Evolutionary conservation across 2,113 vertebrate species (phyloP).

Genomic region (Callopanchax toddi): DNA sequence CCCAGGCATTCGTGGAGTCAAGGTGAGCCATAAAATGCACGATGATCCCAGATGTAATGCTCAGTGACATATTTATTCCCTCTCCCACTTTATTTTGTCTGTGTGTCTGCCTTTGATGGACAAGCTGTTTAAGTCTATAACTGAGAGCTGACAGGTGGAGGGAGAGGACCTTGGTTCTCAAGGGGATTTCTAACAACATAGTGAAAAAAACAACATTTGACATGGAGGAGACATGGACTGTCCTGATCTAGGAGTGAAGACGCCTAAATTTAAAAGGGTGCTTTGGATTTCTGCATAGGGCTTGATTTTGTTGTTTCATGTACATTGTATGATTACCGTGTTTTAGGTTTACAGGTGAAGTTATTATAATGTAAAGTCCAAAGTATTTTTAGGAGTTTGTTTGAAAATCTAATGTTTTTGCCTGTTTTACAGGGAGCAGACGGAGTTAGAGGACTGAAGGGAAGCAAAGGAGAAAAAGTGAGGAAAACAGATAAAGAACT

Average conservation of each 20-base stretch:
- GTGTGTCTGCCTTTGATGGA: conserved; percentile 43
- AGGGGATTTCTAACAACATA: conserved; percentile 47
- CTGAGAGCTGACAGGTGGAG: conserved; percentile 60
- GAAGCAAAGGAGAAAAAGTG: conserved; percentile 92
- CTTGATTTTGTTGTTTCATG: conserved; percentile 11
- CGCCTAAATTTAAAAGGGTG: conserved; percentile 28
- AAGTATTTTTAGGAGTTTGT: not conserved
- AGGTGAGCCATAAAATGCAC: conserved; percentile 79
- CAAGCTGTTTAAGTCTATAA: conserved; percentile 55
- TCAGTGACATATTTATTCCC: conserved; percentile 33
- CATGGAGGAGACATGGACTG: conserved; percentile 43
- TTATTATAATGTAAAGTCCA: not conserved
- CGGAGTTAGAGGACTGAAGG: conserved; percentile 88
- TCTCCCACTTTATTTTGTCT: not conserved
- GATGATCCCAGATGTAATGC: conserved; percentile 13
- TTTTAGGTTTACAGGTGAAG: not conserved
- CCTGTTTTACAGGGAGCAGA: conserved; percentile 84
- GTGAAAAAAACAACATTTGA: conserved; percentile 41
- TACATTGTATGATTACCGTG: conserved; percentile 27
- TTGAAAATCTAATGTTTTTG: conserved; percentile 5
- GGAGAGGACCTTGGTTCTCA: conserved; percentile 46
- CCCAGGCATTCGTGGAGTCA: conserved; percentile 90
- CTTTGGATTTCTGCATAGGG: conserved; percentile 4
- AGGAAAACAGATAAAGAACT: conserved; percentile 37
- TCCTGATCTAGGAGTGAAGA: conserved; percentile 1